Evolutionary conservation across 2,888 invertebrate genomes (phyloP).

Genomic region (Trichacis sp.): DNA sequence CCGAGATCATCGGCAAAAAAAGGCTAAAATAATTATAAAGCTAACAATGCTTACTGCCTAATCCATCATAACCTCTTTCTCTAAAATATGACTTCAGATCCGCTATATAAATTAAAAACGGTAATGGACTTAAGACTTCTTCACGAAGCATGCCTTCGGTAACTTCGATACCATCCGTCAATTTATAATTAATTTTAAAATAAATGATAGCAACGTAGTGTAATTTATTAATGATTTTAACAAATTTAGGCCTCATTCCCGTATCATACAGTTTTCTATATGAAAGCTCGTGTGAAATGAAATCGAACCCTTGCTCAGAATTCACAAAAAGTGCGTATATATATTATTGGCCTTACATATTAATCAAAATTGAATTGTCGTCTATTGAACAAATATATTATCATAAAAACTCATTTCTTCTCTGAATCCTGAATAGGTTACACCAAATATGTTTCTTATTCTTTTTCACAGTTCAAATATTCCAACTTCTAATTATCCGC

Average conservation of each 20-base stretch:
- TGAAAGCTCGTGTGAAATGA: conserved; percentile 15
- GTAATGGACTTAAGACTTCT: conserved; percentile 21
- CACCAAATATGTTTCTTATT: conserved; percentile 17
- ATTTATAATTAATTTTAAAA: conserved; percentile 7
- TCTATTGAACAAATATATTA: conserved; percentile 20
- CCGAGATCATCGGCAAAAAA: conserved; percentile 33
- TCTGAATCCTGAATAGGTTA: conserved; percentile 34
- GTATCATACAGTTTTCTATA: conserved; percentile 19
- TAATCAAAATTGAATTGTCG: conserved; percentile 16
- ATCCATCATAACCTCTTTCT: conserved; percentile 16
- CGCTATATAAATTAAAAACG: conserved; percentile 27
- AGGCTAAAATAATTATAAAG: too few species aligned
- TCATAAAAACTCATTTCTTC: conserved; percentile 24
- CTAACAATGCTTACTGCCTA: too few species aligned
- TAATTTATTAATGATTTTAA: conserved; percentile 14
- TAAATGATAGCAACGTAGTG: conserved; percentile 21
- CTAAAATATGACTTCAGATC: conserved; percentile 30
- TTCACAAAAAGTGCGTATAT: conserved; percentile 25
- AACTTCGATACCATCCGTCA: conserved; percentile 24
- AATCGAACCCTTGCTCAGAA: conserved; percentile 28
- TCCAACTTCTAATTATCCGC: background rate
- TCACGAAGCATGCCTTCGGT: conserved; percentile 32
- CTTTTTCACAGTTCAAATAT: background rate
- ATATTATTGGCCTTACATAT: background rate
- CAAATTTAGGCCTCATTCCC: conserved; percentile 21